phyloP scores from a whole-genome alignment of 2,113 vertebrate genomes.

The Sturnira hondurensis region DNA sequence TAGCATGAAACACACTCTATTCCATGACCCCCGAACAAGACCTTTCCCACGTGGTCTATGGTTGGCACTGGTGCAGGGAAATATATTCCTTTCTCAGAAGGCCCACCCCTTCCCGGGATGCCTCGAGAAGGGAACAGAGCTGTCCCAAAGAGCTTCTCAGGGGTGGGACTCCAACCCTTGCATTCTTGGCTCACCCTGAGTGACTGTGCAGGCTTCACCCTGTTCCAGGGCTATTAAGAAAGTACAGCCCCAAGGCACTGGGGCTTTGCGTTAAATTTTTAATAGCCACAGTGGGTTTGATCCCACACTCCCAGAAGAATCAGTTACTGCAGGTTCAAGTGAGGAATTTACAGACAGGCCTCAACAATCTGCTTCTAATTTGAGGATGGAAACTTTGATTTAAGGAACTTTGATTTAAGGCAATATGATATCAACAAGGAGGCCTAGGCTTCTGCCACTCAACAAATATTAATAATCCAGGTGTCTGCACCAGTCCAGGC shows the following conservation, averaged over 20 bases:
- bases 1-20: too few relatives aligned
- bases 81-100: background rate
- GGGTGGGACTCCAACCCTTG: background rate
- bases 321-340: conserved; percentile 61
- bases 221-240: conserved; percentile 38
- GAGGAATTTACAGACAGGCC: conserved; percentile 64
- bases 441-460: background rate
- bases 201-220: background rate
- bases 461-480: background rate
- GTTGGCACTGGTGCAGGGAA: background rate
- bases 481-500: background rate
- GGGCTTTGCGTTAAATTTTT: conserved; percentile 50
- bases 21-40: too few relatives aligned
- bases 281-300: conserved; percentile 67
- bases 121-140: background rate
- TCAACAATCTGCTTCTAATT: conserved; percentile 47
- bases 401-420: background rate
- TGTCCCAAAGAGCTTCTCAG: background rate
- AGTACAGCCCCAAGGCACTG: conserved; percentile 35
- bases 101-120: background rate
- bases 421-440: background rate
- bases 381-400: conserved; percentile 30
- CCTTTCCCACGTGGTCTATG: background rate
- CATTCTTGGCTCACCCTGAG: background rate
- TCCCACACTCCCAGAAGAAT: conserved; percentile 56